Conservation (phyloP, 2,113 vertebrate genomes). For the Hyaena hyaena region DNA sequence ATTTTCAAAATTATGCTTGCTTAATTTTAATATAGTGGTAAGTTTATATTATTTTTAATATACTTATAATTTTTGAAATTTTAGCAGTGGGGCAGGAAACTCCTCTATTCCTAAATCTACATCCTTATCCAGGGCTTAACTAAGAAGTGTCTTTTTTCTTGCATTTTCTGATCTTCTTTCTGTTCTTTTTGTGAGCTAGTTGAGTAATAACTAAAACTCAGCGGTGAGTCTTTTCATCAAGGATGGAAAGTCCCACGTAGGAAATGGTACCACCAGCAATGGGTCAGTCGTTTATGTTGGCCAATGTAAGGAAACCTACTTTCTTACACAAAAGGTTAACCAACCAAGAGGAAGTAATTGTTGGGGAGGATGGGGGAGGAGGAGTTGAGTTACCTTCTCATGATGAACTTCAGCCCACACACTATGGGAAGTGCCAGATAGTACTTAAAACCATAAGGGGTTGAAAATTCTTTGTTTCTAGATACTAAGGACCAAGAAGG, state of each 20-base stretch:
- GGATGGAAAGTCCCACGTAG: slow-evolving; percentile 40
- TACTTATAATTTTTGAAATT: slow-evolving; percentile 43
- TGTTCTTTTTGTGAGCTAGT: slow-evolving; percentile 10
- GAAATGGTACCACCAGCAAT: background rate
- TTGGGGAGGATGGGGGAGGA: background rate
- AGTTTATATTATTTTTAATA: slow-evolving; percentile 24
- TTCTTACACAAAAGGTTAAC: slow-evolving; percentile 51
- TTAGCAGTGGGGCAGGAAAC: background rate
- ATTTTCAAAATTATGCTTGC: background rate
- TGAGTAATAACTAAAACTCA: slow-evolving; percentile 60
- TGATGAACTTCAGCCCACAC: background rate
- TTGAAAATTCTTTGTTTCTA: slow-evolving; percentile 37
- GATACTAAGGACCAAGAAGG: background rate
- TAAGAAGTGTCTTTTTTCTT: background rate
- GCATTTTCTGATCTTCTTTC: background rate
- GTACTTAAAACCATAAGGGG: background rate
- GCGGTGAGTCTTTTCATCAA: background rate
- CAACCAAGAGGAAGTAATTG: slow-evolving; percentile 44
- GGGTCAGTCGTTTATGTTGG: slow-evolving; percentile 26
- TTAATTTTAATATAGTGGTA: slow-evolving; percentile 34
- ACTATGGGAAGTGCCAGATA: background rate
- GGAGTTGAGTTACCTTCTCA: background rate
- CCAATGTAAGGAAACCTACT: slow-evolving; percentile 44
- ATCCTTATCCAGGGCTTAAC: background rate
- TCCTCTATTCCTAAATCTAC: background rate